Evolutionary conservation across 37 sponge, comb jelly and placozoan genomes (phyloP), one percentile per base, ranked within the genome.

Genomic region (Sycon ciliatum): DNA sequence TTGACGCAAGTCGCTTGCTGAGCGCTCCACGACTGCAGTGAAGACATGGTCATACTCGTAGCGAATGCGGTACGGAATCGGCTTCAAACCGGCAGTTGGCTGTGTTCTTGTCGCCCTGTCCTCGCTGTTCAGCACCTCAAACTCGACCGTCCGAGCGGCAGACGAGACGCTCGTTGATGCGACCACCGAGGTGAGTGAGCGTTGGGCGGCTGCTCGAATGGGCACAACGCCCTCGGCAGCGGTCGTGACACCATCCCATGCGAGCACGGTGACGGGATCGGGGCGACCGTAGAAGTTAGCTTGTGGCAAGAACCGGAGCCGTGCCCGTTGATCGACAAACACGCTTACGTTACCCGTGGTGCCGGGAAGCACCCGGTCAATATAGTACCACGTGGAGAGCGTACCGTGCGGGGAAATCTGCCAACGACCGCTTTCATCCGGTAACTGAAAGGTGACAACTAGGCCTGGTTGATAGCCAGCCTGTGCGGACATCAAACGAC

Each of bases 201-300:
- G 49, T n/a, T n/a, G n/a, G n/a, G n/a, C n/a, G n/a, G n/a, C n/a
- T n/a, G n/a, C n/a, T 42, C 49, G 9, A 13, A 42, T 13, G 49
- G 9, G 13, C 49, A 42, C 49, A 42, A 18, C 9, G 13, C 13
- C 49, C 13, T 42, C 49, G 9, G 49, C 13, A 42, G 9, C 49
- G 32, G 29, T 65, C 29, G 6, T 3, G 46, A 34, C 30, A 4
- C 89, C 89, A 76, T 89, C 89, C 89, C 89, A 89, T 11, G 89
- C 73, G 7, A 56, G 62, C 4, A 81, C 4, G 16, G 30, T 26
- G 36, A 89, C 62, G n/a, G n/a, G n/a, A 18, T 75, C 69, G 11
- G 34, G 76, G 7, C 62, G 18, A 9, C 89, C 89, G 74, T 76
- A 77, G 72, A 69, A 89, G 35, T 81, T 67, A 20, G 53, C 38